These are phyloP conservation scores for Percopsis transmontana DNA, from an alignment of 2,113 vertebrate genomes.

Conservation along the genomic window DNA sequence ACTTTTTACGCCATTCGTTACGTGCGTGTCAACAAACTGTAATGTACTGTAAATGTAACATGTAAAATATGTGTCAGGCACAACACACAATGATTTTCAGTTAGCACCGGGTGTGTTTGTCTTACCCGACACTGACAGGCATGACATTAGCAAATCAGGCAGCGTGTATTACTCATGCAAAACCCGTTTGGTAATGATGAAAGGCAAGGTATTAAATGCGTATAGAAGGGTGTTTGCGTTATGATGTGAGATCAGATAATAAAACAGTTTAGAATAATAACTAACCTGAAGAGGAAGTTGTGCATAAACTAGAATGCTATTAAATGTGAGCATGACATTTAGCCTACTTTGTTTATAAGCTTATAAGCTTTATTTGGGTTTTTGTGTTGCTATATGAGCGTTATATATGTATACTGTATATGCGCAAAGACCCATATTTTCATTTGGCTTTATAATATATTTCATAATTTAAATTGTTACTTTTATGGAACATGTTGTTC, in stretches of 20 bases:
- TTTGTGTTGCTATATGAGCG: too few relatives aligned
- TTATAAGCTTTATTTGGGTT: too few relatives aligned
- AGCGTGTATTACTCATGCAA: slow-evolving; percentile 28
- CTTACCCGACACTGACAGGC: background rate
- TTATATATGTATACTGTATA: too few relatives aligned
- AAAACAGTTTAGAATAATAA: background rate
- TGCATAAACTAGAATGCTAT: too few relatives aligned
- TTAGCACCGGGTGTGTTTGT: slow-evolving; percentile 8
- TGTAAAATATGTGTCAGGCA: background rate
- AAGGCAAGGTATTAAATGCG: background rate
- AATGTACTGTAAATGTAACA: background rate
- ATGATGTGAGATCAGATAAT: background rate
- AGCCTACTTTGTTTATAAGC: too few relatives aligned
- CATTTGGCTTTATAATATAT: too few relatives aligned
- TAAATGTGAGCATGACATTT: too few relatives aligned
- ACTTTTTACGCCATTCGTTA: too few relatives aligned
- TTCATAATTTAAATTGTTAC: too few relatives aligned
- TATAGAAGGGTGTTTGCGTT: background rate
- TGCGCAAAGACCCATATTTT: too few relatives aligned
- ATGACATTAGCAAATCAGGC: slow-evolving; percentile 1
- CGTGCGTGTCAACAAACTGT: background rate
- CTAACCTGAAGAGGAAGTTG: too few relatives aligned
- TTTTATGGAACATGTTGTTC: too few relatives aligned
- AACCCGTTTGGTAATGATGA: slow-evolving; percentile 9
- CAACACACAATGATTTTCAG: background rate